These are phyloP conservation scores for Drymonia ruficornis DNA, from an alignment of 2,888 invertebrate genomes.

Conservation along the genomic window DNA sequence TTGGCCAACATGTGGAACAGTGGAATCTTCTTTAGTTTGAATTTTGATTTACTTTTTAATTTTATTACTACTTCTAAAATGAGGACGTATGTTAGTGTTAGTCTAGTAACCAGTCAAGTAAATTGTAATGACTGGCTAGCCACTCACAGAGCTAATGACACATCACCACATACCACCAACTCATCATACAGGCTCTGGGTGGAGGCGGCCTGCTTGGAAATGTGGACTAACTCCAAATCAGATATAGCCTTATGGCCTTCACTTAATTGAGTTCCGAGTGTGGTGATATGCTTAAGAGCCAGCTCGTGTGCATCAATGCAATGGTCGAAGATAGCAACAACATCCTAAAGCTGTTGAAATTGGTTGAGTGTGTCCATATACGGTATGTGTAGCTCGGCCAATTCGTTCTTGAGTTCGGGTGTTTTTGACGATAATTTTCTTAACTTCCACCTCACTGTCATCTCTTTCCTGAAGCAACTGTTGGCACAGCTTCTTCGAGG, in stretches of 20 bases:
- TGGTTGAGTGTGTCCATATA: neutral
- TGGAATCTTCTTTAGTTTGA: too few species aligned
- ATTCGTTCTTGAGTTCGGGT: neutral
- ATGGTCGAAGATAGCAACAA: neutral
- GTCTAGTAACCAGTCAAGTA: too few species aligned
- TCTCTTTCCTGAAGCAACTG: constrained; percentile 1
- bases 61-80: too few species aligned
- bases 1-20: too few species aligned
- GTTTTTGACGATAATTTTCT: neutral
- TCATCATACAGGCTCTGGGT: too few species aligned
- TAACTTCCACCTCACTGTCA: constrained; percentile 6
- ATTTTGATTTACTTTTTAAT: neutral
- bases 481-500: neutral
- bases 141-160: too few species aligned
- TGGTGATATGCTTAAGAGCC: neutral
- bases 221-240: neutral
- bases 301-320: neutral
- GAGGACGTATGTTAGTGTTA: too few species aligned
- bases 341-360: neutral
- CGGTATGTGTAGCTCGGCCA: neutral
- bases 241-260: constrained; percentile 2
- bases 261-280: neutral
- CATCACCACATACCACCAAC: too few species aligned
- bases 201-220: too few species aligned
- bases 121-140: too few species aligned